These are phyloP conservation scores for Sitta carolinensis DNA, from an alignment of 2,797 vertebrate species.

Conservation along the genomic window DNA sequence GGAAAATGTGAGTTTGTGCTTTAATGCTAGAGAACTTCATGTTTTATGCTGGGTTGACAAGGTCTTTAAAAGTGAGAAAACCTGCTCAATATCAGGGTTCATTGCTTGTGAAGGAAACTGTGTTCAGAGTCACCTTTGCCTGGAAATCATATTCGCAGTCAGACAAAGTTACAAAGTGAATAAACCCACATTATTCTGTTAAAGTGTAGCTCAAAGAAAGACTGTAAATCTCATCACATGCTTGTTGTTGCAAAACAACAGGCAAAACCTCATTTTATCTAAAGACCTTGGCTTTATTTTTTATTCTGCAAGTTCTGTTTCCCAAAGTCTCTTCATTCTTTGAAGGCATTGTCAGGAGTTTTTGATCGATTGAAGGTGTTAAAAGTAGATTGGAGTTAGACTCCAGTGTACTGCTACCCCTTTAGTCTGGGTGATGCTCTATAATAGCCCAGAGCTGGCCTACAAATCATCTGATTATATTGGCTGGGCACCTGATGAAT, in stretches of 20 bases:
- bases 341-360: background rate
- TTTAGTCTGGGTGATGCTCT: background rate
- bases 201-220: background rate
- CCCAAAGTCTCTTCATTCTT: background rate
- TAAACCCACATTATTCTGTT: background rate
- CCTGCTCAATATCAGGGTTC: background rate
- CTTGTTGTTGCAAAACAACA: background rate
- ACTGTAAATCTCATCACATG: background rate
- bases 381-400: conserved; percentile 8
- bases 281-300: background rate
- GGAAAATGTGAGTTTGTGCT: background rate
- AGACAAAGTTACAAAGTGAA: background rate
- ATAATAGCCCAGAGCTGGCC: background rate
- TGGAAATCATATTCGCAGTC: background rate
- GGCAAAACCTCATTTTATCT: background rate
- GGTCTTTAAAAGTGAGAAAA: conserved; percentile 1
- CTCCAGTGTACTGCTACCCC: background rate
- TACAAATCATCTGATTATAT: conserved; percentile 39
- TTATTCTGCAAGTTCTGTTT: background rate
- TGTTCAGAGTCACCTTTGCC: conserved; percentile 5
- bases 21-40: background rate
- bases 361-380: conserved; percentile 1
- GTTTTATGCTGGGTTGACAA: background rate
- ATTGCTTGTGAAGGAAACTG: background rate
- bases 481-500: background rate